Base-by-base conservation (phyloP, 2,888 invertebrate species). In the Apomyelois bistriatella region DNA sequence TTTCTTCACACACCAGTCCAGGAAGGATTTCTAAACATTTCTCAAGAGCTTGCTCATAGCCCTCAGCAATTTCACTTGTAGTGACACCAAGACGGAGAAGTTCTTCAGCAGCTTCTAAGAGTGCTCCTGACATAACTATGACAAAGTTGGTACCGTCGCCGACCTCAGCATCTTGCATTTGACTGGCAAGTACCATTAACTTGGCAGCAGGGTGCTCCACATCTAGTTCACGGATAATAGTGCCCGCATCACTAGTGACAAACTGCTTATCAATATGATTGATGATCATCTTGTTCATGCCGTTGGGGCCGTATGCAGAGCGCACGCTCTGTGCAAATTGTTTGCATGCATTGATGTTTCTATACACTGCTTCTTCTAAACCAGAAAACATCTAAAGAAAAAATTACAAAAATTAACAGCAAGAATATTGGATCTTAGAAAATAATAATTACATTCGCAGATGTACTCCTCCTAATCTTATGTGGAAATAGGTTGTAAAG, bases 81-180 rank as follows among this genome's bases (percentile, higher is more conserved):
- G 98, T 99, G 37, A 99, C 94, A 59, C 99, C 99, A 91, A 99
- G 92, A 61, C 97, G 94, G 36, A 99, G 89, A 8, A 99, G 90
- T 69, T 98, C 97, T 74, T 98, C 98, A 0, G 99, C 98, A 56
- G 94, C 93, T 82, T 98, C 97, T 6, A 99, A 90, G 13, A 99
- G 91, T 46, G 98, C 95, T 28, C 99, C 99, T 61, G 97, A 96
- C 52, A 99, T 92, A 8, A 99, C 95, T 46, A 99, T 95, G 6
- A 99, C 98, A 88, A 98, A 98, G 82, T 99, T 99, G 8, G 99
- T 99, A 53, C 99, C 99, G 92, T 99, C 99, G 4, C 99, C 99
- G 55, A 98, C 96, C 92, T 99, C 99, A 58, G 97, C 94, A 82
- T 99, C 99, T 87, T 99, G 99, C 96, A 99, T 99, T 85, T 99